Base-by-base conservation (phyloP, 2,113 vertebrate species). In the Oenanthe oenanthe region DNA sequence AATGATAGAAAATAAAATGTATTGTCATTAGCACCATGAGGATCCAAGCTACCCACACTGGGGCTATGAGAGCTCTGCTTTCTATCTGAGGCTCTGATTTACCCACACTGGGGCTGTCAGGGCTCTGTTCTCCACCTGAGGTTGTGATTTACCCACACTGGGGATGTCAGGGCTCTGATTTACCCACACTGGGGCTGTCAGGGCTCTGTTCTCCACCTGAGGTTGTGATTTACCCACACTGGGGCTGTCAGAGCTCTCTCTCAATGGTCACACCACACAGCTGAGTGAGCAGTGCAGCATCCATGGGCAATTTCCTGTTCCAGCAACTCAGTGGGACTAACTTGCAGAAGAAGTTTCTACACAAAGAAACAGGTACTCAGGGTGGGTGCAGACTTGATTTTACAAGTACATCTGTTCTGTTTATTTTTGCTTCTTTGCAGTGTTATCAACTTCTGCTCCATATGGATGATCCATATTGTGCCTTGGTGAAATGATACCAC, bases 401-500 rank as follows among this genome's bases (percentile, higher is more conserved):
- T 97, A 92, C 97, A 97, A 97, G 98, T 98, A 96, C 98, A 98
- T 98, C 98, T 98, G 98, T 96, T 98, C 97, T 98, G 97, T 98
- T 98, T 98, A 98, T 98, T 98, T 98, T 97, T 98, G 97, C 97
- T 97, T 97, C 97, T 97, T 96, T 96, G 96, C 97, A 96, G 96
- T 89, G 97, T 98, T 97, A 98, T 97, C 98, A 95, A 97, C 98
- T 98, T 97, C 97, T 98, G 98, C 96, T 98, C 98, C 98, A 98
- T 98, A 98, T 98, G 98, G 98, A 95, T 96, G 96, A 96, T 98
- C 98, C 98, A 98, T 98, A 98, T 98, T 98, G 98, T 97, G 98
- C 98, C 98, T 97, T 86, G 94, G 97, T 97, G 97, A 97, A 97
- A 97, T 96, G 98, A 96, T 97, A 95, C 94, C 96, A 97, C 97